Conservation (phyloP, 2,888 invertebrate genomes). For the Flexamia atlantica region DNA sequence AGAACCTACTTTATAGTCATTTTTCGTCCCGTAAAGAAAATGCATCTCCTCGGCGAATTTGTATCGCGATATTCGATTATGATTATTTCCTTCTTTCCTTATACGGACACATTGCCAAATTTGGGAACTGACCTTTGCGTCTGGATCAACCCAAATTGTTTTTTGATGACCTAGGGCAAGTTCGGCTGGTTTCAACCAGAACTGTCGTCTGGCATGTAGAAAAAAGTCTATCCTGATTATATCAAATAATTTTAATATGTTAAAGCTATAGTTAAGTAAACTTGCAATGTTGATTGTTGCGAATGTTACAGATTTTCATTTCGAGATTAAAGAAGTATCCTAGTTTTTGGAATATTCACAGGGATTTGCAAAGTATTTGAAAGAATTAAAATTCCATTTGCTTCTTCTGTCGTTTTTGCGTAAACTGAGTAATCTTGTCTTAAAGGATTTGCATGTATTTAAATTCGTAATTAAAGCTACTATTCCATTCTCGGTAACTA, state of each 20-base stretch:
- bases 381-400: background rate
- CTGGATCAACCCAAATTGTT: background rate
- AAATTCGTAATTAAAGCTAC: slow-evolving; percentile 37
- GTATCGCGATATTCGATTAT: background rate
- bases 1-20: too few relatives aligned
- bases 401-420: background rate
- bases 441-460: slow-evolving; percentile 26
- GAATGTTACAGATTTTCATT: too few relatives aligned
- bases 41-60: background rate
- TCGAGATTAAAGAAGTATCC: too few relatives aligned
- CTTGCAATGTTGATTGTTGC: too few relatives aligned
- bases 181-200: background rate
- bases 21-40: too few relatives aligned
- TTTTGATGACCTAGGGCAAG: background rate
- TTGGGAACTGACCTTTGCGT: slow-evolving; percentile 20
- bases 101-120: background rate
- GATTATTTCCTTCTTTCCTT: background rate
- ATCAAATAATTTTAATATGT: too few relatives aligned
- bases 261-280: too few relatives aligned
- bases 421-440: slow-evolving; percentile 7
- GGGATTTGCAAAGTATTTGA: too few relatives aligned
- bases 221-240: background rate
- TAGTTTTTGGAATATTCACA: too few relatives aligned
- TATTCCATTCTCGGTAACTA: slow-evolving; percentile 1
- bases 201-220: too few relatives aligned